phyloP scores from a whole-genome alignment of 2,888 invertebrate species.

The Melieria omissa region DNA sequence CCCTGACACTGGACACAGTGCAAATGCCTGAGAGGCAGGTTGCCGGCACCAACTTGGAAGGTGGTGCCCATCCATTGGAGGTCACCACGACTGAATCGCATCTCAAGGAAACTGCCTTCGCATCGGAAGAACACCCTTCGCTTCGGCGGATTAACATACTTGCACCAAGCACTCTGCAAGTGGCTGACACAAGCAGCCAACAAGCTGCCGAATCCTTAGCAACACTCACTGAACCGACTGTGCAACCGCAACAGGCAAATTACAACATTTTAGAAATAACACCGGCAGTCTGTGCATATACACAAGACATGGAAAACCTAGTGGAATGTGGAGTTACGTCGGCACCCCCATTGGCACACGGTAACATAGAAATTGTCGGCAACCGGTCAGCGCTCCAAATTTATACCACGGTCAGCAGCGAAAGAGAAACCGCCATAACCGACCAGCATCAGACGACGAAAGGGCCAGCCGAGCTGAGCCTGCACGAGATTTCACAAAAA shows the following conservation, averaged over 20 bases:
- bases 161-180: conserved; percentile 68
- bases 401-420: conserved; percentile 67
- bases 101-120: conserved; percentile 53
- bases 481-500: conserved; percentile 53
- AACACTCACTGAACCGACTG: conserved; percentile 25
- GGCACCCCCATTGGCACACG: conserved; percentile 42
- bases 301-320: conserved; percentile 52
- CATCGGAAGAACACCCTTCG: conserved; percentile 37
- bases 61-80: conserved; percentile 50
- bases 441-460: conserved; percentile 54
- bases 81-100: conserved; percentile 46
- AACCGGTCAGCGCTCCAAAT: conserved; percentile 54
- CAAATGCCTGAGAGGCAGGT: conserved; percentile 45
- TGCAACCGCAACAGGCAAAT: conserved; percentile 65
- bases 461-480: conserved; percentile 59
- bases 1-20: conserved; percentile 38
- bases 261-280: conserved; percentile 58
- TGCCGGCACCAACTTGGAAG: conserved; percentile 43
- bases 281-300: conserved; percentile 54
- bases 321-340: conserved; percentile 52
- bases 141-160: conserved; percentile 45
- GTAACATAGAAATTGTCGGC: conserved; percentile 48
- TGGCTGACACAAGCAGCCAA: conserved; percentile 70
- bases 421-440: conserved; percentile 66
- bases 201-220: conserved; percentile 71